phyloP scores from a whole-genome alignment of 53 echinoderm and acorn worm species.

The Mesocentrotus franciscanus region DNA sequence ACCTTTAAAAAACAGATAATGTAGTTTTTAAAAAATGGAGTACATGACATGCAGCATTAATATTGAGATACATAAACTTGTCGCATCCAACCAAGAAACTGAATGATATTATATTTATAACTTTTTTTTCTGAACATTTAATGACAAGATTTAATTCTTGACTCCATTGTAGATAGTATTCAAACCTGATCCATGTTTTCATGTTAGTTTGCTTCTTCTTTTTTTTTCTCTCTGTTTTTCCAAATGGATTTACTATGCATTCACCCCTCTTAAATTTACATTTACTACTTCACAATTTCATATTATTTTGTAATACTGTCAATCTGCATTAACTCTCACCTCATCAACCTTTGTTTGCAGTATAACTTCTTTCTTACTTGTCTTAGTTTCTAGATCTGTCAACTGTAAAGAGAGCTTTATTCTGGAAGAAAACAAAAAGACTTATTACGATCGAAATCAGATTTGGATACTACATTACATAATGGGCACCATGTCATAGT shows the following conservation, averaged over 20 bases:
- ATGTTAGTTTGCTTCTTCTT: not conserved
- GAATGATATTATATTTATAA: too few relatives aligned
- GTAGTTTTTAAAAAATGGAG: too few relatives aligned
- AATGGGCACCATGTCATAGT: not conserved
- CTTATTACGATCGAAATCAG: not conserved
- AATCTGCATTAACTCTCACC: not conserved
- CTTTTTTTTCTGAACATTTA: too few relatives aligned
- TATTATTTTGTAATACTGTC: not conserved
- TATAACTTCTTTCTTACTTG: not conserved
- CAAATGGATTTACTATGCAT: not conserved
- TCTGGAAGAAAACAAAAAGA: not conserved
- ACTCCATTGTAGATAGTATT: too few relatives aligned
- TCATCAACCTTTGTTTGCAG: conserved; percentile 52
- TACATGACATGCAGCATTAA: too few relatives aligned
- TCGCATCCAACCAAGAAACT: too few relatives aligned
- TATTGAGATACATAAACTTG: too few relatives aligned
- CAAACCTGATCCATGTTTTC: too few relatives aligned
- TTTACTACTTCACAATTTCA: not conserved
- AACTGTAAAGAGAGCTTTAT: conserved; percentile 54
- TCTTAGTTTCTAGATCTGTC: conserved; percentile 39
- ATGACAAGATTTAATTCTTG: too few relatives aligned
- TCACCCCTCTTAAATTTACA: not conserved
- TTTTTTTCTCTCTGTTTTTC: not conserved
- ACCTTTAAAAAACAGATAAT: too few relatives aligned
- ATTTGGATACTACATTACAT: not conserved